phyloP scores from a whole-genome alignment of 2,888 invertebrate species.

The Troides oblongomaculatus region DNA sequence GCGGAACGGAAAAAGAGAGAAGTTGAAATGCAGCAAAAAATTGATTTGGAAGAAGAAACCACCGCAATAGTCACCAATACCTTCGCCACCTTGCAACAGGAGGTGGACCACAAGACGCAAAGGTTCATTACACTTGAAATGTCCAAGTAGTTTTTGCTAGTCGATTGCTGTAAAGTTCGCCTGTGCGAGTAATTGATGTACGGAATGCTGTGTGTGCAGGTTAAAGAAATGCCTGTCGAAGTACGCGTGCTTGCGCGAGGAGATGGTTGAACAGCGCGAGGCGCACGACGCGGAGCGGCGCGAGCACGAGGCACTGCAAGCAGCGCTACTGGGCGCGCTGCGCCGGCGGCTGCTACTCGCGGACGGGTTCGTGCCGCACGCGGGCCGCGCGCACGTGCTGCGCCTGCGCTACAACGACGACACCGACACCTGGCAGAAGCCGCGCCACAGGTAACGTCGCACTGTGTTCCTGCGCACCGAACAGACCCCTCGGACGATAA shows the following conservation, averaged over 20 bases:
- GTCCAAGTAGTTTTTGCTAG: no score
- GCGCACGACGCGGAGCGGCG: conserved; percentile 95
- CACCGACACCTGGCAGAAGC: conserved; percentile 59
- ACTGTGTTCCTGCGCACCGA: neutral
- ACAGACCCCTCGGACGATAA: conserved; percentile 2
- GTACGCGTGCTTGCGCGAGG: conserved; percentile 81
- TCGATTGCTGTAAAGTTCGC: no score
- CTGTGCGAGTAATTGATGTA: neutral
- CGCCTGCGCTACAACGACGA: conserved; percentile 60
- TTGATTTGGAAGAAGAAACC: conserved; percentile 96
- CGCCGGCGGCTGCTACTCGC: conserved; percentile 89
- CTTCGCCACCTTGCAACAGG: conserved; percentile 95
- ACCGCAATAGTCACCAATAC: conserved; percentile 94
- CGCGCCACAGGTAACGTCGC: conserved; percentile 26
- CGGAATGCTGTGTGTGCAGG: conserved; percentile 65
- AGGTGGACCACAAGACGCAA: conserved; percentile 97
- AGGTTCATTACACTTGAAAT: conserved; percentile 45
- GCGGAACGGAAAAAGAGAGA: conserved; percentile 92
- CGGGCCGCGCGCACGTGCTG: conserved; percentile 49
- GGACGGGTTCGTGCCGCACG: conserved; percentile 91
- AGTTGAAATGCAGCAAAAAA: conserved; percentile 95
- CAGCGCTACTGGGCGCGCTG: conserved; percentile 86
- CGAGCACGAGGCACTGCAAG: conserved; percentile 90
- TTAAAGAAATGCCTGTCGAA: conserved; percentile 94
- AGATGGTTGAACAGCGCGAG: conserved; percentile 80